These are phyloP conservation scores for Caenorhabditis becei DNA, from an alignment of 2,888 invertebrate genomes.

Conservation along the genomic window DNA sequence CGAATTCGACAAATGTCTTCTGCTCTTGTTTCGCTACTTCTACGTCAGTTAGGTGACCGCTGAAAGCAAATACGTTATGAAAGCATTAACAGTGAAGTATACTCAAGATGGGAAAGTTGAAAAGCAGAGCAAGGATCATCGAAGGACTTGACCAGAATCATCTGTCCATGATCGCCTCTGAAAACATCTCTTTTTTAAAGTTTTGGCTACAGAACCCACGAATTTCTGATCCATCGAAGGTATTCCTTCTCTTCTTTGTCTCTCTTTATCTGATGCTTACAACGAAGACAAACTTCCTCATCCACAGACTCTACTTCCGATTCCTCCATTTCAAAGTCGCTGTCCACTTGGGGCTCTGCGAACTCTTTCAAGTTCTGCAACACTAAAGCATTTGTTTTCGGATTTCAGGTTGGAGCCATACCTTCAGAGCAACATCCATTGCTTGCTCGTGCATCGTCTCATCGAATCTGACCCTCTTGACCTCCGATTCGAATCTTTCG, in stretches of 20 bases:
- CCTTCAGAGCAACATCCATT: slow-evolving; percentile 10
- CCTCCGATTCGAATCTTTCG: not conserved
- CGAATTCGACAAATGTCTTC: slow-evolving; percentile 27
- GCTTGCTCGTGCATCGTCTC: not conserved
- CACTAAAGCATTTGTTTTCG: not conserved
- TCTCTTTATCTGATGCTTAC: not conserved
- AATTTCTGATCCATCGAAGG: slow-evolving; percentile 8
- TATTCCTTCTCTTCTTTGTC: slow-evolving; percentile 19
- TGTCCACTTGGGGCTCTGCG: too few species aligned
- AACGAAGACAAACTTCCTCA: not conserved
- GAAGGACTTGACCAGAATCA: slow-evolving; percentile 20
- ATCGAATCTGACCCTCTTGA: slow-evolving; percentile 24
- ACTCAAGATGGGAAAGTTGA: slow-evolving; percentile 32
- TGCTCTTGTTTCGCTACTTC: slow-evolving; percentile 4
- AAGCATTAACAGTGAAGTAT: not conserved
- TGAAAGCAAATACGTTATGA: not conserved
- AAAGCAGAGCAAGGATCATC: slow-evolving; percentile 19
- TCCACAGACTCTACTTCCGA: not conserved
- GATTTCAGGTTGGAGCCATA: not conserved
- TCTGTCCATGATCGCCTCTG: slow-evolving; percentile 40
- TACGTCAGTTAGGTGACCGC: not conserved
- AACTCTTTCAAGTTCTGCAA: slow-evolving; percentile 15
- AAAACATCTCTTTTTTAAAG: not conserved
- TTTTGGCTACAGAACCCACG: slow-evolving; percentile 3
- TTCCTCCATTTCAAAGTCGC: not conserved